A percentile compares a stretch with the other conserved stretches of the same genome.
phyloP scores from a whole-genome alignment of 2,113 vertebrate genomes.

The Noturus placidus region DNA sequence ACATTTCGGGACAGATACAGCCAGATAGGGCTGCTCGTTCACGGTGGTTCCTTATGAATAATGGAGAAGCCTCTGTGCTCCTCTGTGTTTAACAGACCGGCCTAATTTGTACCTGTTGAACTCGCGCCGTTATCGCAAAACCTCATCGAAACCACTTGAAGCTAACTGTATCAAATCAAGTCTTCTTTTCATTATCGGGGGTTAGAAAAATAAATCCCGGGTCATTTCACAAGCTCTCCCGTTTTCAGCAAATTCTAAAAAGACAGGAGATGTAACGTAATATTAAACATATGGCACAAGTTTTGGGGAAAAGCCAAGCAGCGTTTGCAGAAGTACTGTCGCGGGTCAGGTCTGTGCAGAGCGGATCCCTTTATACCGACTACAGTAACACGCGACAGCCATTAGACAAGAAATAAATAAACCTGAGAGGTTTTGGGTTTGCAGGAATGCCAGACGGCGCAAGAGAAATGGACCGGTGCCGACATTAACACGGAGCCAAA shows the following conservation, averaged over 20 bases:
- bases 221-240: constrained; percentile 52
- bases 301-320: constrained; percentile 47
- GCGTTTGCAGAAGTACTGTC: not conserved
- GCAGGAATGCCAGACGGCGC: not conserved
- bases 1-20: constrained; percentile 46
- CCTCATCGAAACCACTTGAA: constrained; percentile 56
- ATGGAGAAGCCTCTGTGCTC: constrained; percentile 33
- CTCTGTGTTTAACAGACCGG: constrained; percentile 26
- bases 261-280: constrained; percentile 58
- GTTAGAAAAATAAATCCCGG: constrained; percentile 55
- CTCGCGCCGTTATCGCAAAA: constrained; percentile 48
- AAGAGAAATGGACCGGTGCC: not conserved
- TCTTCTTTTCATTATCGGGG: constrained; percentile 57
- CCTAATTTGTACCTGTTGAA: constrained; percentile 57
- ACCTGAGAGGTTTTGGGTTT: constrained; percentile 7
- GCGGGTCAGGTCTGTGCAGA: constrained; percentile 1
- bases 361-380: not conserved
- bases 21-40: constrained; percentile 34
- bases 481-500: not conserved
- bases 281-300: constrained; percentile 60
- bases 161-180: constrained; percentile 46
- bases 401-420: not conserved
- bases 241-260: constrained; percentile 45
- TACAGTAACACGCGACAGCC: not conserved
- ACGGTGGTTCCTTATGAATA: constrained; percentile 51